These are phyloP conservation scores for Copidosoma floridanum DNA, from an alignment of 1,140 invertebrate genomes.

Conservation along the genomic window DNA sequence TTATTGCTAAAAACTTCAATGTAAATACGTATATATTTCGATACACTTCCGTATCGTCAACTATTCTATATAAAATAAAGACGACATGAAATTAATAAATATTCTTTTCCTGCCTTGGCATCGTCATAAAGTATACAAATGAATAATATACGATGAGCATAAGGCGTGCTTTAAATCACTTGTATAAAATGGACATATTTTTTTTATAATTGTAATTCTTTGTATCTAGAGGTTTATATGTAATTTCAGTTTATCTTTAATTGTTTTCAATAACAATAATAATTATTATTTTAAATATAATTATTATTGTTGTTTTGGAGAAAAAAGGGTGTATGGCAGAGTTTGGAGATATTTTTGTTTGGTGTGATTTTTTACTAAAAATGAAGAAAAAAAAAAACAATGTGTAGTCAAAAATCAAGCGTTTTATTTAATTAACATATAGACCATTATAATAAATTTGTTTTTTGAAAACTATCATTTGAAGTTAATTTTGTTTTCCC, in stretches of 20 bases:
- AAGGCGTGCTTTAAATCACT: conserved; percentile 14
- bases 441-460: conserved; percentile 24
- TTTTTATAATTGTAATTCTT: conserved; percentile 18
- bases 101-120: conserved; percentile 13
- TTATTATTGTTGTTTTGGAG: no score
- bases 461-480: conserved; percentile 19
- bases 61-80: conserved; percentile 33
- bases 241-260: background rate
- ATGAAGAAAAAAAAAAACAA: conserved; percentile 4
- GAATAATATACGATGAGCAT: no score
- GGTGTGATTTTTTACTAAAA: conserved; percentile 25
- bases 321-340: no score
- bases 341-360: conserved; percentile 18
- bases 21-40: conserved; percentile 50
- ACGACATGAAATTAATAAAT: conserved; percentile 21
- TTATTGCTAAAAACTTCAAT: conserved; percentile 51
- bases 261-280: no score
- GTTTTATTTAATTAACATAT: conserved; percentile 25
- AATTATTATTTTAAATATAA: no score
- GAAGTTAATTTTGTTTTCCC: background rate
- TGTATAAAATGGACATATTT: conserved; percentile 20
- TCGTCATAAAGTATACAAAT: conserved; percentile 11
- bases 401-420: conserved; percentile 22
- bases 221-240: conserved; percentile 12
- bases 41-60: conserved; percentile 36